Conservation (phyloP, 2,888 invertebrate genomes). For the Cataglyphis albicans region DNA sequence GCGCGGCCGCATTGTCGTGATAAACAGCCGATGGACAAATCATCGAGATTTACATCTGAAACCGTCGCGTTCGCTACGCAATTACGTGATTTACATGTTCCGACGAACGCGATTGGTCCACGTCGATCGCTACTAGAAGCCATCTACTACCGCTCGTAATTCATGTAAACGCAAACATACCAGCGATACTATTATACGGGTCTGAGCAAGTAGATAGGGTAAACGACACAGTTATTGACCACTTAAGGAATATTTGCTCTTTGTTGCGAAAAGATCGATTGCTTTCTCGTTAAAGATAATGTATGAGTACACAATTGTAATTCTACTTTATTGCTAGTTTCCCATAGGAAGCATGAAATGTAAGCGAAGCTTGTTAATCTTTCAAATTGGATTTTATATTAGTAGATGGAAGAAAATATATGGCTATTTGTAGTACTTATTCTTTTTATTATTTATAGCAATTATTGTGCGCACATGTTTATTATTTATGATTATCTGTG, state of each 20-base stretch:
- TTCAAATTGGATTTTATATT: background rate
- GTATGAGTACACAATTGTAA: background rate
- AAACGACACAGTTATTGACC: constrained; percentile 38
- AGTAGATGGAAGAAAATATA: background rate
- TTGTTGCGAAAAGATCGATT: constrained; percentile 25
- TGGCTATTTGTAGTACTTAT: background rate
- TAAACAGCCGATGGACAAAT: constrained; percentile 78
- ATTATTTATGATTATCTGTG: background rate
- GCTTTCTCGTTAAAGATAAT: constrained; percentile 18
- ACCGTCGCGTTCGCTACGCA: constrained; percentile 66
- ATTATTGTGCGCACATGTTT: background rate
- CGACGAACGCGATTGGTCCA: constrained; percentile 46
- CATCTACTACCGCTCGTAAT: constrained; percentile 58
- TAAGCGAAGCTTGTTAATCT: background rate
- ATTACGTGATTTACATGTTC: constrained; percentile 69
- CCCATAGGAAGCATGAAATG: background rate
- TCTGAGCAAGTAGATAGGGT: constrained; percentile 13
- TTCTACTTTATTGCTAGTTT: constrained; percentile 5
- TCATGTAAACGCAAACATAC: constrained; percentile 68
- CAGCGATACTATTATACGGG: constrained; percentile 59
- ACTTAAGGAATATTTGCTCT: constrained; percentile 45
- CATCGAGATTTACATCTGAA: constrained; percentile 72
- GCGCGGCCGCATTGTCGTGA: constrained; percentile 70
- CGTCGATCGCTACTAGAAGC: constrained; percentile 27
- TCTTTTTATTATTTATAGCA: no score